Conservation (phyloP, 2,113 vertebrate species). For the Peromyscus maniculatus region DNA sequence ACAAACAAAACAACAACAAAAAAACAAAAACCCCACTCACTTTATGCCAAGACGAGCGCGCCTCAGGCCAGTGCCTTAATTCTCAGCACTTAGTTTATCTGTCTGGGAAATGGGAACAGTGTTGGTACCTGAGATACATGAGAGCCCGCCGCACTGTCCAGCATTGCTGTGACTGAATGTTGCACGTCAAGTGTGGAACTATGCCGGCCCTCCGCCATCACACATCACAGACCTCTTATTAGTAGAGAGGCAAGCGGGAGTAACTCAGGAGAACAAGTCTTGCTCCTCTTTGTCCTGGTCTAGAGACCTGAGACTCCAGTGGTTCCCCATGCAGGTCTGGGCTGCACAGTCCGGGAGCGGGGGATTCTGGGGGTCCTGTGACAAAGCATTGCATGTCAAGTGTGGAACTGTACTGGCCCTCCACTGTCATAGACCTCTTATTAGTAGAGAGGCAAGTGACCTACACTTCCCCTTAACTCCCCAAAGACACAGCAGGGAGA, state of each 20-base stretch:
- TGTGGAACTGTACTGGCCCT: neutral
- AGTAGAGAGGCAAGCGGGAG: neutral
- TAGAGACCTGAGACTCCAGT: neutral
- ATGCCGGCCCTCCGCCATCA: neutral
- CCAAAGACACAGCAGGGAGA: neutral
- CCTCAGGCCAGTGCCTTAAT: neutral
- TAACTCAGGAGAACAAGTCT: neutral
- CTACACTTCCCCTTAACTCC: neutral
- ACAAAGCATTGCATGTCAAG: neutral
- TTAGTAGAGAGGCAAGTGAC: neutral
- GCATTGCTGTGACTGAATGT: neutral
- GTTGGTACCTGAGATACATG: neutral
- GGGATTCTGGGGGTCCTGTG: too few relatives aligned
- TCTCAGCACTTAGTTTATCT: neutral
- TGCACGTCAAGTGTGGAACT: neutral
- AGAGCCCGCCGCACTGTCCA: neutral
- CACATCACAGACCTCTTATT: too few relatives aligned
- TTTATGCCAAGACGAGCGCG: neutral
- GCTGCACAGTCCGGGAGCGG: neutral
- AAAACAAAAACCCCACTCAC: neutral
- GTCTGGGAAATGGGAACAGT: slow-evolving; percentile 9
- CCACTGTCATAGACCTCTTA: too few relatives aligned
- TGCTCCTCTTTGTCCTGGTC: neutral
- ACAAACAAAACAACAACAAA: too few relatives aligned
- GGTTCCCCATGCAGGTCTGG: neutral